Conservation (phyloP, 2,797 vertebrate genomes). For the Lagodon rhomboides region DNA sequence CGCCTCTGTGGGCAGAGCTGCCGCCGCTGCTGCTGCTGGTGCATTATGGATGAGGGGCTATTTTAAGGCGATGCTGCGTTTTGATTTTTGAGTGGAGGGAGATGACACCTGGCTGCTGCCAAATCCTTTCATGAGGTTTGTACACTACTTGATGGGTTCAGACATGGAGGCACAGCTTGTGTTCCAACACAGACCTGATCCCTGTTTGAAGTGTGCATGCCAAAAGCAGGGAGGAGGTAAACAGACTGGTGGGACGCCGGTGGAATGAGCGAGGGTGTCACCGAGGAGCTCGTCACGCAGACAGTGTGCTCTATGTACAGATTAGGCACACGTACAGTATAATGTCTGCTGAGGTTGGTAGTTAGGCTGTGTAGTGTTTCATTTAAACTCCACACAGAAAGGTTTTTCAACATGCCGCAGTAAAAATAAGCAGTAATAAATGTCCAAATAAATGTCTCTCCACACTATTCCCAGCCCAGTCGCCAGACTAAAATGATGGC, state of each 20-base stretch:
- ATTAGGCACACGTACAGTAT: constrained; percentile 17
- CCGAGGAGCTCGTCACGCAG: constrained; percentile 31
- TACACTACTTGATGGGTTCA: constrained; percentile 59
- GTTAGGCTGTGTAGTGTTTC: constrained; percentile 5
- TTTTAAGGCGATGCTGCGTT: constrained; percentile 82
- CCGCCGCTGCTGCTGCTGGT: constrained; percentile 60
- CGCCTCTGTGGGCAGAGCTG: constrained; percentile 71
- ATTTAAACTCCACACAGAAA: not conserved
- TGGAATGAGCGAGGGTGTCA: constrained; percentile 54
- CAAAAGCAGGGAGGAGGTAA: constrained; percentile 52
- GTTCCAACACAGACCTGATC: constrained; percentile 53
- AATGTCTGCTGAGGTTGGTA: constrained; percentile 15
- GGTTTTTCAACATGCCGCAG: not conserved
- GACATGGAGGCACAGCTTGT: constrained; percentile 66
- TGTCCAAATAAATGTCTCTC: not conserved
- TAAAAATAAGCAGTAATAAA: not conserved
- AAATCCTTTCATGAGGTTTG: constrained; percentile 67
- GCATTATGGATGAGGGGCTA: constrained; percentile 85
- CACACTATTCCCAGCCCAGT: no score
- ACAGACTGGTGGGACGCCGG: constrained; percentile 41
- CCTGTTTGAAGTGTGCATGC: constrained; percentile 56
- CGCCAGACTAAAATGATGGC: no score
- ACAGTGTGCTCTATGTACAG: constrained; percentile 25
- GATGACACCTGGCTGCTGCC: constrained; percentile 79
- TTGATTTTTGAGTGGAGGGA: constrained; percentile 78